Conservation (phyloP, 2,113 vertebrate genomes). For the Podilymbus podiceps region DNA sequence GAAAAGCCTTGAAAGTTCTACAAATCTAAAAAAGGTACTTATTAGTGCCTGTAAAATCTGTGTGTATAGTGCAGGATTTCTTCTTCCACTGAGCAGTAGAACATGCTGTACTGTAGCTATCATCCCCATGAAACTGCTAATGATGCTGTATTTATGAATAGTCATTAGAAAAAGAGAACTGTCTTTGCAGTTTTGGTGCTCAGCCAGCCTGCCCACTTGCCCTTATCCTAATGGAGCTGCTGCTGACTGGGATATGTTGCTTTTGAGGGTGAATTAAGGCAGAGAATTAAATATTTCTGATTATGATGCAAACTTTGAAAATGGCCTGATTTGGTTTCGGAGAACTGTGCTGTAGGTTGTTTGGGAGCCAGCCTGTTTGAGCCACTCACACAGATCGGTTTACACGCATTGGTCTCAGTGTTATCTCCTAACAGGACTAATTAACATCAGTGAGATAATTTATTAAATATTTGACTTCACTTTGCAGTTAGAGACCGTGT, state of each 20-base stretch:
- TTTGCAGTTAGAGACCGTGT: not conserved
- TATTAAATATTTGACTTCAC: slow-evolving; percentile 8
- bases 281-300: slow-evolving; percentile 21
- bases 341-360: not conserved
- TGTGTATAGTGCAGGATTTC: not conserved
- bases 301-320: not conserved
- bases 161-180: not conserved
- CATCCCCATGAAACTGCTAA: not conserved
- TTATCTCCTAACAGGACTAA: slow-evolving; percentile 3
- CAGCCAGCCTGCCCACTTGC: slow-evolving; percentile 1
- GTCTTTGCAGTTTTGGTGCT: not conserved
- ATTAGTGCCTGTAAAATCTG: slow-evolving; percentile 13
- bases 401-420: not conserved
- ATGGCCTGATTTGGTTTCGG: not conserved
- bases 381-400: not conserved
- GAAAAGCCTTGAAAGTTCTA: slow-evolving; percentile 46
- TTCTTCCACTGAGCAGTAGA: not conserved
- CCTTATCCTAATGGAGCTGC: not conserved
- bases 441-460: slow-evolving; percentile 15
- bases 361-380: not conserved
- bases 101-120: slow-evolving; percentile 7
- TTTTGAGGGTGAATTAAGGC: not conserved
- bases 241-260: not conserved
- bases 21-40: slow-evolving; percentile 19
- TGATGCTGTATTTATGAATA: slow-evolving; percentile 7